Percentiles rank a stretch among this genome's conserved stretches.
Conservation (phyloP, 2,113 vertebrate species). For the Zosterops pallidus region DNA sequence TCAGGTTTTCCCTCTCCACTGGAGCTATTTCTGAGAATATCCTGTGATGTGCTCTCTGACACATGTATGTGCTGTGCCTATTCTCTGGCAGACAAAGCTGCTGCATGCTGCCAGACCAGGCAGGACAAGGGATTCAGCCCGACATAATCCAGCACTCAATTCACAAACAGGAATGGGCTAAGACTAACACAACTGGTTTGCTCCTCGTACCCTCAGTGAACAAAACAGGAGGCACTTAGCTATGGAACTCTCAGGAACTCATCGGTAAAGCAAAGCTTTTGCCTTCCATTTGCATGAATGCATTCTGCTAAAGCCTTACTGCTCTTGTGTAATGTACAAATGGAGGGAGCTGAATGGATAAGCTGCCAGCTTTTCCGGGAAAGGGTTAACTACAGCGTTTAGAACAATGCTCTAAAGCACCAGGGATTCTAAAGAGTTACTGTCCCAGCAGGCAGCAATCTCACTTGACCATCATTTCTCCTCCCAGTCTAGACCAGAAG, state of each 20-base stretch:
- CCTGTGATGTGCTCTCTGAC: background rate
- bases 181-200: background rate
- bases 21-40: background rate
- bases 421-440: background rate
- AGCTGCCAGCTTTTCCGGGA: background rate
- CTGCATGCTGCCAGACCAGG: fast-evolving
- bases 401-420: background rate
- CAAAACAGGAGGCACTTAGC: background rate
- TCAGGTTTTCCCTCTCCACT: background rate
- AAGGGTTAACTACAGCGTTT: background rate
- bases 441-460: background rate
- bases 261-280: background rate
- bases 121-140: background rate
- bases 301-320: background rate
- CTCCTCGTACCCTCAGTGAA: fast-evolving
- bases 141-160: background rate
- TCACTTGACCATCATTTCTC: background rate
- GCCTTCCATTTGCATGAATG: background rate
- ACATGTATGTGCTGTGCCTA: fast-evolving
- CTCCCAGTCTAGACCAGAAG: background rate
- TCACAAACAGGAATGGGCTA: background rate
- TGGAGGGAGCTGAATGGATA: background rate
- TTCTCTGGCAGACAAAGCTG: background rate
- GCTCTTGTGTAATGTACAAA: fast-evolving
- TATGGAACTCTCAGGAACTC: background rate